phyloP scores from a whole-genome alignment of 2,113 vertebrate species.

The Osmerus eperlanus region DNA sequence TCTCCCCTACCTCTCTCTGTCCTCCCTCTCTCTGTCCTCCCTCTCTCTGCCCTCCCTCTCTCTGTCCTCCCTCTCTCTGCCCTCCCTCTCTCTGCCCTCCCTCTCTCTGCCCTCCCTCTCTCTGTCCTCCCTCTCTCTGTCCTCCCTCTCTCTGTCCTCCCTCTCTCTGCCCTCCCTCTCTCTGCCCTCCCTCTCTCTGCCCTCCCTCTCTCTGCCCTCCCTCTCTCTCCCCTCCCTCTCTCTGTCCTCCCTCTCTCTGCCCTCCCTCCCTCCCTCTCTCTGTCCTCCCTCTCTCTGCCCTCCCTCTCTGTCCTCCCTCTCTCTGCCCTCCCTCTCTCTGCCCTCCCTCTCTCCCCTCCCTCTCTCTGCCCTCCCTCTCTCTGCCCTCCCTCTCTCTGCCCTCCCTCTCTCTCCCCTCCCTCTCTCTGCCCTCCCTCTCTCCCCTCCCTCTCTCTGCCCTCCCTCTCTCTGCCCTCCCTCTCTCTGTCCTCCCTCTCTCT shows the following conservation, averaged over 20 bases:
- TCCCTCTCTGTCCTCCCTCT: background rate
- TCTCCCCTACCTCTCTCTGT: no score
- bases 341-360: slow-evolving; percentile 20
- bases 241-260: background rate
- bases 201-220: no score
- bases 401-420: background rate
- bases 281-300: background rate
- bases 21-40: background rate
- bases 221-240: background rate
- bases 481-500: background rate
- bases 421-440: background rate
- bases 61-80: no score
- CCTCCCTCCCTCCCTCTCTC: no score
- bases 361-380: background rate
- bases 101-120: background rate
- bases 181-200: background rate
- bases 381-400: background rate
- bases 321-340: background rate
- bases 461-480: background rate
- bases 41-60: no score
- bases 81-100: background rate
- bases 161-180: slow-evolving; percentile 21
- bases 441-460: background rate
- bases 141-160: background rate
- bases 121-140: background rate